phyloP scores from a whole-genome alignment of 1,140 invertebrate genomes.

The Achroia grisella region DNA sequence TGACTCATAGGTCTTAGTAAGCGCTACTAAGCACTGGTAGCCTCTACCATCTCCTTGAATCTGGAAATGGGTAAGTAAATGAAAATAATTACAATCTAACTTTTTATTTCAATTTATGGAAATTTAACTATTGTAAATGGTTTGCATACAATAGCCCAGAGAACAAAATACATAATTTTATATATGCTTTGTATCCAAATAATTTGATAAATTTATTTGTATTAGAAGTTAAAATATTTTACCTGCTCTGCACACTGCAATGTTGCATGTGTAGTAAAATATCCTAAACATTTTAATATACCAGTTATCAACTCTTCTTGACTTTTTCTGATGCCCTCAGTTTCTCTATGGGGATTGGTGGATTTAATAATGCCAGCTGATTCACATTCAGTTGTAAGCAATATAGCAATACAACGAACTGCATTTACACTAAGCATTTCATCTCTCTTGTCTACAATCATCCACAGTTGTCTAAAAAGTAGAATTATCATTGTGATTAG shows the following conservation, averaged over 20 bases:
- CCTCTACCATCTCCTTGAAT: constrained; percentile 66
- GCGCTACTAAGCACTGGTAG: constrained; percentile 57
- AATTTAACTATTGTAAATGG: too few relatives aligned
- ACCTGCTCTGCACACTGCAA: constrained; percentile 65
- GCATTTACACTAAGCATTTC: constrained; percentile 61
- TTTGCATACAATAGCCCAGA: too few relatives aligned
- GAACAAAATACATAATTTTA: too few relatives aligned
- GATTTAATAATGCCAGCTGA: constrained; percentile 54
- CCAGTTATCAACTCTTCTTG: constrained; percentile 61
- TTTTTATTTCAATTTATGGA: too few relatives aligned
- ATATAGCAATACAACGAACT: constrained; percentile 49
- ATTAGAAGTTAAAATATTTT: constrained; percentile 4
- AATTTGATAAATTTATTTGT: too few relatives aligned
- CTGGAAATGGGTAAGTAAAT: constrained; percentile 32
- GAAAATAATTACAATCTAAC: too few relatives aligned
- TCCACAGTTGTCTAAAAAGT: constrained; percentile 65
- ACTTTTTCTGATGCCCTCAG: constrained; percentile 42
- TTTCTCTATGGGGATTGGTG: constrained; percentile 28
- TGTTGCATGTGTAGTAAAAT: constrained; percentile 58
- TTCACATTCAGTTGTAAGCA: constrained; percentile 62
- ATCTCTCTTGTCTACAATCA: constrained; percentile 56
- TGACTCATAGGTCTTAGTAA: constrained; percentile 54
- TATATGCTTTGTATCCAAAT: too few relatives aligned
- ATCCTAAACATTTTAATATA: constrained; percentile 66
- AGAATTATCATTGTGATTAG: too few relatives aligned